phyloP scores from a whole-genome alignment of 2,797 vertebrate species.

The Notoglanidium macrostoma region DNA sequence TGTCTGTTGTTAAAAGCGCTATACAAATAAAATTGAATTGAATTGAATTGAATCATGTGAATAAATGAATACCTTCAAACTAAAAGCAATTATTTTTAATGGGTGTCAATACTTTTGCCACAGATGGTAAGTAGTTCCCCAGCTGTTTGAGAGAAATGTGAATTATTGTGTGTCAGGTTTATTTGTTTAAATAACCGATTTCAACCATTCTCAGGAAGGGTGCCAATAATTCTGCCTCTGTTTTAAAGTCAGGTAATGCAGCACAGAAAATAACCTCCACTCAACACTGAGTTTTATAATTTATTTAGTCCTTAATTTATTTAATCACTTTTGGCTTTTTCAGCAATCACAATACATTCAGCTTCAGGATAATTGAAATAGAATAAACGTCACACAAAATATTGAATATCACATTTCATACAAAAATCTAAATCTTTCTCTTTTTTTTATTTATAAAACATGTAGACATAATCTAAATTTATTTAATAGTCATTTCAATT shows the following conservation, averaged over 20 bases:
- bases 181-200: not conserved
- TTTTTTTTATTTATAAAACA: constrained; percentile 75
- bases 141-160: not conserved
- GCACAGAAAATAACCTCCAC: not conserved
- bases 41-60: not conserved
- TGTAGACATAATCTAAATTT: constrained; percentile 70
- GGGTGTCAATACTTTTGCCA: not conserved
- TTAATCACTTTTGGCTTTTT: constrained; percentile 66
- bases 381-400: constrained; percentile 75
- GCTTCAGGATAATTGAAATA: constrained; percentile 68
- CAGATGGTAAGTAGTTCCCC: not conserved
- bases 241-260: not conserved
- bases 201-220: not conserved
- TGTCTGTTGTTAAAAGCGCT: too few relatives aligned
- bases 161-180: not conserved
- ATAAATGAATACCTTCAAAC: not conserved
- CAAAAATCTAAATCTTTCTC: constrained; percentile 74
- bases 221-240: not conserved
- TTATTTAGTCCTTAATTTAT: constrained; percentile 68
- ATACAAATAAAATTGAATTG: too few relatives aligned
- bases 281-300: constrained; percentile 53
- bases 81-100: not conserved
- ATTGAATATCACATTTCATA: constrained; percentile 75
- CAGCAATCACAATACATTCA: constrained; percentile 77
- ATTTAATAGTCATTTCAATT: constrained; percentile 65